Base-by-base conservation (phyloP, 2,797 vertebrate genomes). In the Mus minutoides region DNA sequence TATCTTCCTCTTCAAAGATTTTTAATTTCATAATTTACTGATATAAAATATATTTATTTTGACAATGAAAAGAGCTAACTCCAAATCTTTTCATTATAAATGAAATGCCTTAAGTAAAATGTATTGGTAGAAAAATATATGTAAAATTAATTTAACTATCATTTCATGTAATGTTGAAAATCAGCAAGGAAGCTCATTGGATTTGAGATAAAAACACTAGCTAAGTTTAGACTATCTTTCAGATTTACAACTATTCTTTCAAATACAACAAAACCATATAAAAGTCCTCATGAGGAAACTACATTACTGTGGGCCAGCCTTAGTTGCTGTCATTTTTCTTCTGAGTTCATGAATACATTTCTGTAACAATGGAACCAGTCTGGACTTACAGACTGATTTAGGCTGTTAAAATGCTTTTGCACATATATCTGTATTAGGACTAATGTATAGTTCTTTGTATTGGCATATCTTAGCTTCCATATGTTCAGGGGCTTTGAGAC, bases 131-230 rank as follows among this genome's bases (percentile, higher is more conserved):
- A 79, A 34, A 49, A 93, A 58, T 88, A 96, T 49, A 26, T 31
- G 14, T n/a, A 88, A 93, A 88, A 92, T 93, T 85, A 71, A 14
- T 80, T 93, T 76, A 49, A 87, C 67, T 78, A 85, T 85, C 31
- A 62, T 84, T 88, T 94, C 69, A 88, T 78, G 80, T 26, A 80
- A 34, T 11, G 3, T 85, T 88, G 31, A 94, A 92, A 95, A 79
- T n/a, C 29, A 95, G 37, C 84, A 3, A 62, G 17, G 19, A 34
- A 16, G 31, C 3, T 31, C 29, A 34, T 34, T 43, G 62, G 13
- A 69, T 67, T 67, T 87, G 34, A 94, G 29, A 89, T 92, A 46
- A 22, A 88, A 84, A 56, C 11, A 88, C 67, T 46, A 84, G 40
- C 62, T 67, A 58, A 92, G 43, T 91, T 94, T 58, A 91, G 34